Percentiles rank a stretch among this genome's conserved stretches.
phyloP scores from a whole-genome alignment of 2,113 vertebrate genomes.

The Dipodomys ordii region DNA sequence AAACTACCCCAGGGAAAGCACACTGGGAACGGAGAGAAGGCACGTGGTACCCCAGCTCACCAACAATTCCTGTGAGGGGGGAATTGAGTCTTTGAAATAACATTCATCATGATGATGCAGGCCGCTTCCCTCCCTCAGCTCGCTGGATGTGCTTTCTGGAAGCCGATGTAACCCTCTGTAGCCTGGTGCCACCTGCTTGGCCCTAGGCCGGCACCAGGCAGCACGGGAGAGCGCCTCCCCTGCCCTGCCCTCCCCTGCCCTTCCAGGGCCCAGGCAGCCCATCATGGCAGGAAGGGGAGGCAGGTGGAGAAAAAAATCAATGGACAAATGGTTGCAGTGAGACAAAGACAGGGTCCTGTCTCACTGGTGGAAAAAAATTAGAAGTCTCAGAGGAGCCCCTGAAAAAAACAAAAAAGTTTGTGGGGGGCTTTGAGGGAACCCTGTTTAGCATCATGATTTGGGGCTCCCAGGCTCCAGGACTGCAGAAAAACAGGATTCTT shows the following conservation, averaged over 20 bases:
- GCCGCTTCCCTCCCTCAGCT: slow-evolving; percentile 1
- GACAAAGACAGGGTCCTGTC: neutral
- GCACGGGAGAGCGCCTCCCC: neutral
- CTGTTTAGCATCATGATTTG: neutral
- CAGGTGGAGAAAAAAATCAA: neutral
- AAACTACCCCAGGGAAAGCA: slow-evolving; percentile 62
- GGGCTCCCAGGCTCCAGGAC: neutral
- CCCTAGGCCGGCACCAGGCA: neutral
- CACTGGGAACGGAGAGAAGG: slow-evolving; percentile 51
- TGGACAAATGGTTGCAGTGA: neutral
- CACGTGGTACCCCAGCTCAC: neutral
- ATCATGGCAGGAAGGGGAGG: neutral
- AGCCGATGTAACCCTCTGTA: slow-evolving; percentile 54
- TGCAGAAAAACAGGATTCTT: neutral
- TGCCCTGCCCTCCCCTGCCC: neutral
- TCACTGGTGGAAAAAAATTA: neutral
- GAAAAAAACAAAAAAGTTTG: neutral
- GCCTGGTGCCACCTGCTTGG: neutral
- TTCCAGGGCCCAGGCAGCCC: neutral
- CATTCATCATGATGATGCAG: slow-evolving; percentile 77
- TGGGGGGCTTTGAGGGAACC: neutral
- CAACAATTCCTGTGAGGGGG: slow-evolving; percentile 48
- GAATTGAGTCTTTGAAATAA: slow-evolving; percentile 75
- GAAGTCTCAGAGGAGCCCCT: neutral
- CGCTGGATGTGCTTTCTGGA: neutral